phyloP scores from a whole-genome alignment of 2,888 invertebrate genomes.

The Autographa pulchrina region DNA sequence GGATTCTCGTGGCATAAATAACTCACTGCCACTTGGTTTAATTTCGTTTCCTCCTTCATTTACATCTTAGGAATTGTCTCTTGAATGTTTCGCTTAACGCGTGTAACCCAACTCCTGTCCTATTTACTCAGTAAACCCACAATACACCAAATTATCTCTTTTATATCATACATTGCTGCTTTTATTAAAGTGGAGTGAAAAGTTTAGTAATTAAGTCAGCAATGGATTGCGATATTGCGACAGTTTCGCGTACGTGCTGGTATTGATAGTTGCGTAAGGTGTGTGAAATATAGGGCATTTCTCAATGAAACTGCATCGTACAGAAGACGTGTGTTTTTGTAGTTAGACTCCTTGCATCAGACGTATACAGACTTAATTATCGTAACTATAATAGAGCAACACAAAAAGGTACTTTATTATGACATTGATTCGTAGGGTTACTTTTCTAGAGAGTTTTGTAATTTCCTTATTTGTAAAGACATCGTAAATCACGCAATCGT shows the following conservation, averaged over 20 bases:
- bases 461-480: conserved; percentile 3
- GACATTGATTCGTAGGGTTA: neutral
- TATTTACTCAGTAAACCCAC: conserved; percentile 25
- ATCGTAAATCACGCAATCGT: conserved; percentile 11
- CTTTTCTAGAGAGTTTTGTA: neutral
- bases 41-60: conserved; percentile 49
- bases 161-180: conserved; percentile 29
- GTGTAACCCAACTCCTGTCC: conserved; percentile 60
- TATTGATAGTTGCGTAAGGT: conserved; percentile 41
- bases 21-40: conserved; percentile 46
- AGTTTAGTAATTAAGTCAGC: conserved; percentile 27
- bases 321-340: conserved; percentile 45
- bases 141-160: conserved; percentile 7
- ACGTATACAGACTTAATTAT: conserved; percentile 12
- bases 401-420: neutral
- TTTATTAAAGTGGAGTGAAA: conserved; percentile 20
- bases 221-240: conserved; percentile 43
- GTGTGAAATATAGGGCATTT: conserved; percentile 69
- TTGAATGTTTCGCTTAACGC: conserved; percentile 50
- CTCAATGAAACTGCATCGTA: conserved; percentile 53
- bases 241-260: conserved; percentile 5
- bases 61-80: conserved; percentile 53
- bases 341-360: conserved; percentile 39
- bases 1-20: conserved; percentile 40
- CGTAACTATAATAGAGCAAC: conserved; percentile 12